Conservation (phyloP, 2,888 invertebrate genomes). For the Brassicogethes aeneus region DNA sequence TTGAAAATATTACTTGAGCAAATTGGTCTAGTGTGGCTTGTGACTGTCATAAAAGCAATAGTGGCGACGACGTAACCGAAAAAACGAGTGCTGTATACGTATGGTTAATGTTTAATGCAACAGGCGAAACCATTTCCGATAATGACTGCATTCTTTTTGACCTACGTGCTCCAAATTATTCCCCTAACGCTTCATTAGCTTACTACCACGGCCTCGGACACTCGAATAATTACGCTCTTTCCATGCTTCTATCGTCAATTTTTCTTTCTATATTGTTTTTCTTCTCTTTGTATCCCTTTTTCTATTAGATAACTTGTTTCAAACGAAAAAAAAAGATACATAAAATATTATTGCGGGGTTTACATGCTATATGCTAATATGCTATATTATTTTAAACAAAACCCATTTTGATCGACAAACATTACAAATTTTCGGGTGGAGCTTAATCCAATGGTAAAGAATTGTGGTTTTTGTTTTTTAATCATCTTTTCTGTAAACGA, state of each 20-base stretch:
- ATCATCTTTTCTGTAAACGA: no score
- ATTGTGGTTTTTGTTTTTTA: no score
- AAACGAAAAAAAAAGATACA: no score
- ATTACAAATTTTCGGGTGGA: no score
- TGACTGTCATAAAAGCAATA: neutral
- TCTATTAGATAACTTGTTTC: no score
- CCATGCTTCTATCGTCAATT: neutral
- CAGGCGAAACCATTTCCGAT: slow-evolving; percentile 31
- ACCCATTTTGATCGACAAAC: no score
- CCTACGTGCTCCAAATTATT: slow-evolving; percentile 28
- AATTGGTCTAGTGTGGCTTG: neutral
- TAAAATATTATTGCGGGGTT: no score
- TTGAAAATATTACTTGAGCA: no score
- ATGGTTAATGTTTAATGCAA: slow-evolving; percentile 37
- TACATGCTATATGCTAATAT: no score
- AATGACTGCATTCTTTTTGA: slow-evolving; percentile 35
- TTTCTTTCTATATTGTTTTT: neutral
- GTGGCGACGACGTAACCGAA: neutral
- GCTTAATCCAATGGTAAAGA: no score
- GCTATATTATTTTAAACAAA: no score
- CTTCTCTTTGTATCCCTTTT: no score
- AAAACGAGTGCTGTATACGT: slow-evolving; percentile 31
- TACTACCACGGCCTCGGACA: slow-evolving; percentile 8
- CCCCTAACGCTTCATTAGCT: slow-evolving; percentile 30
- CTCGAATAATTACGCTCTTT: neutral